These are phyloP conservation scores for Chaenocephalus aceratus DNA, from an alignment of 2,113 vertebrate genomes.

Conservation along the genomic window DNA sequence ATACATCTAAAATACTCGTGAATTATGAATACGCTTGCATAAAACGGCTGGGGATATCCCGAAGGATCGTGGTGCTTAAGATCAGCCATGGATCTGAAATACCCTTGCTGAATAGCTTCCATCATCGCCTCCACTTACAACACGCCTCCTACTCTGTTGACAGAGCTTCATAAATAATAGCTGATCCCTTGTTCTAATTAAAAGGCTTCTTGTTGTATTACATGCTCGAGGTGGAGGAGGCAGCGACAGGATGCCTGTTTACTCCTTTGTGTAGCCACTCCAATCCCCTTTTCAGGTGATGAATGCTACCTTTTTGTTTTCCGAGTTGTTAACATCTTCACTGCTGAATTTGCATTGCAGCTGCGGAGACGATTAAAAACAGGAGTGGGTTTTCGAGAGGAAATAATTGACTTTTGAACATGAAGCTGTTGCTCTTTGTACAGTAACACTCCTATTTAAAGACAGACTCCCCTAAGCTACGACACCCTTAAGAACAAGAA, in stretches of 20 bases:
- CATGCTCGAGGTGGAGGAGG: constrained; percentile 49
- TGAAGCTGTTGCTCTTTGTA: constrained; percentile 38
- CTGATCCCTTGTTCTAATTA: constrained; percentile 67
- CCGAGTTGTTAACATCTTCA: not conserved
- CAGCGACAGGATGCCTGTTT: constrained; percentile 33
- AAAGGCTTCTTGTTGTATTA: constrained; percentile 68
- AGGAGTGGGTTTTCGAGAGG: constrained; percentile 57
- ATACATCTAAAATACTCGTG: constrained; percentile 43
- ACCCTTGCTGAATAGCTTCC: constrained; percentile 28
- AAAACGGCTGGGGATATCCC: constrained; percentile 26
- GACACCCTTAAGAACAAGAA: constrained; percentile 14
- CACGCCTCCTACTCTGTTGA: constrained; percentile 49
- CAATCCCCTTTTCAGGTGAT: constrained; percentile 29
- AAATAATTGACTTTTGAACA: constrained; percentile 44
- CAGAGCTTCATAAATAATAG: constrained; percentile 63
- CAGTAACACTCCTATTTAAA: constrained; percentile 36
- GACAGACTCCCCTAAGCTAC: constrained; percentile 26
- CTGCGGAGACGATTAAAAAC: constrained; percentile 10
- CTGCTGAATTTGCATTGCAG: constrained; percentile 31
- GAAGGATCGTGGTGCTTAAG: constrained; percentile 19
- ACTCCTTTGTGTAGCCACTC: constrained; percentile 35
- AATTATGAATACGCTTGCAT: constrained; percentile 40
- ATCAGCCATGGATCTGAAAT: constrained; percentile 42
- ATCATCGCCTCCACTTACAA: constrained; percentile 48
- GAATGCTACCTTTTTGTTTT: constrained; percentile 23